Percentiles rank a stretch among this genome's conserved stretches.
These are phyloP conservation scores for Operophtera brumata DNA, from an alignment of 2,888 invertebrate species.

Conservation along the genomic window DNA sequence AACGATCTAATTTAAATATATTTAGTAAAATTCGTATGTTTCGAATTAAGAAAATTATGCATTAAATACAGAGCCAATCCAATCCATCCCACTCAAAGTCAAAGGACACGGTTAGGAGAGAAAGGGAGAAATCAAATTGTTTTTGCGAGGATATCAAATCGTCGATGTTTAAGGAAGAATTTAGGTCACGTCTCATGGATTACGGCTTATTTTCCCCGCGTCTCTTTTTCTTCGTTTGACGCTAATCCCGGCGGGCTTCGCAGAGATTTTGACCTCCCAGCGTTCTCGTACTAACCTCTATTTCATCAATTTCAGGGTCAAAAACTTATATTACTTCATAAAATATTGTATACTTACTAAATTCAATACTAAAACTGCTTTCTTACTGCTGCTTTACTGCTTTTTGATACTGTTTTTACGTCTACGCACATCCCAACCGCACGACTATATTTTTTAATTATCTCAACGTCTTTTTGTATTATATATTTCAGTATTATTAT, in stretches of 20 bases:
- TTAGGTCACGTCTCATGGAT: slow-evolving; percentile 78
- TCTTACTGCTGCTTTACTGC: no score
- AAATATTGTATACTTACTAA: no score
- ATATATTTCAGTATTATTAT: no score
- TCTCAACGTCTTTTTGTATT: no score
- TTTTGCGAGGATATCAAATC: slow-evolving; percentile 74
- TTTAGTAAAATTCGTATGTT: neutral
- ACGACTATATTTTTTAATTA: no score
- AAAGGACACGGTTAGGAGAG: slow-evolving; percentile 53
- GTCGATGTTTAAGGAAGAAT: slow-evolving; percentile 75
- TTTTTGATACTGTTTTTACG: no score
- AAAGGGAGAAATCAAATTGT: slow-evolving; percentile 72
- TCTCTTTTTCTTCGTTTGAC: slow-evolving; percentile 78
- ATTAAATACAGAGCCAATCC: slow-evolving; percentile 41
- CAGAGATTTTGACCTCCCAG: slow-evolving; percentile 61
- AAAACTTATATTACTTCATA: slow-evolving; percentile 30
- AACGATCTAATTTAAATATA: no score
- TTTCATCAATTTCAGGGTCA: slow-evolving; percentile 55
- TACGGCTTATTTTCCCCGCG: slow-evolving; percentile 77
- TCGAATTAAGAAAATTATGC: slow-evolving; percentile 44
- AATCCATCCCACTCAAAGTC: slow-evolving; percentile 56
- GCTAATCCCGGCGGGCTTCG: slow-evolving; percentile 71
- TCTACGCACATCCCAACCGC: no score
- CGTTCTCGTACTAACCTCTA: slow-evolving; percentile 42
- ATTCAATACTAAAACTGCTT: no score